Conservation (phyloP, 2,113 vertebrate species). For the Daphoenositta chrysoptera region DNA sequence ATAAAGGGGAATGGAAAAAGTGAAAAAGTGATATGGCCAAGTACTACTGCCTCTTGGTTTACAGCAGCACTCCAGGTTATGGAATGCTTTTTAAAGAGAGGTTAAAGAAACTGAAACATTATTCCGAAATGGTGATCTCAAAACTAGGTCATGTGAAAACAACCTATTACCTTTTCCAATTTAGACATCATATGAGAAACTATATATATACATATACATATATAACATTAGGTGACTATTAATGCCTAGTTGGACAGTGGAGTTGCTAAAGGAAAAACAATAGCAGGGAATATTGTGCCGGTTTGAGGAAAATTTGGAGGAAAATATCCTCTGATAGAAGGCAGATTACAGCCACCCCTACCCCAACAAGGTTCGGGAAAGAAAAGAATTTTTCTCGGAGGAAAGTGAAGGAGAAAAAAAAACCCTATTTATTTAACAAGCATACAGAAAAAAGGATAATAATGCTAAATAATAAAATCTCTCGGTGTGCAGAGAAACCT, state of each 20-base stretch:
- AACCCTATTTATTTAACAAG: too few relatives aligned
- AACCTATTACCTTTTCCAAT: background rate
- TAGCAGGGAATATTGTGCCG: background rate
- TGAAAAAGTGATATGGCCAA: background rate
- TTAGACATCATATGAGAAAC: background rate
- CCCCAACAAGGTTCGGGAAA: too few relatives aligned
- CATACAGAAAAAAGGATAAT: too few relatives aligned
- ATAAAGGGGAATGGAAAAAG: background rate
- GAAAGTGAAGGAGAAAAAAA: too few relatives aligned
- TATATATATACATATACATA: background rate
- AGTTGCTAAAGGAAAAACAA: background rate
- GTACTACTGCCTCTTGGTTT: background rate
- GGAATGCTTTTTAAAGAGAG: background rate
- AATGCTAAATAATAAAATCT: too few relatives aligned
- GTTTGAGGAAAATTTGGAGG: too few relatives aligned
- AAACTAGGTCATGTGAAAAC: background rate
- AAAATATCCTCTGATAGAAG: too few relatives aligned
- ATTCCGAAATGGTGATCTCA: background rate
- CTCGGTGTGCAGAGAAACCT: too few relatives aligned
- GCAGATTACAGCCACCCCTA: too few relatives aligned
- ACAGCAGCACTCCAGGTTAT: background rate
- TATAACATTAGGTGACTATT: background rate
- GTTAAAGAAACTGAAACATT: background rate
- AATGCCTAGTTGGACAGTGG: background rate
- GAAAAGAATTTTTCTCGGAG: too few relatives aligned